Conservation (phyloP, 2,797 vertebrate genomes). For the Poeciliopsis turneri region DNA sequence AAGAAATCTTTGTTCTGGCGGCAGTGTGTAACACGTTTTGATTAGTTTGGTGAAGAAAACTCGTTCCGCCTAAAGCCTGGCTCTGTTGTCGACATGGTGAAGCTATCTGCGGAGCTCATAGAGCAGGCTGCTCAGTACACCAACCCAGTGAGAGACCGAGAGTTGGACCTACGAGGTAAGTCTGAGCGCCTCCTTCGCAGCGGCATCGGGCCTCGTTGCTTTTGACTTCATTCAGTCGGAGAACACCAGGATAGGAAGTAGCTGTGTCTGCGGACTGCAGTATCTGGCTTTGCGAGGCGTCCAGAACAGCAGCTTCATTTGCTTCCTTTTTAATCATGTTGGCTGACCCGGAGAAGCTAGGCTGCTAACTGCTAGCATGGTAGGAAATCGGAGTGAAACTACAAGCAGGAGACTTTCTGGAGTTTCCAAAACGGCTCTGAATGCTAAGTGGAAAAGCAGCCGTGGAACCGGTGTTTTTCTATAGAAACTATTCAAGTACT, state of each 20-base stretch:
- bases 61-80: background rate
- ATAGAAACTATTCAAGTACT: background rate
- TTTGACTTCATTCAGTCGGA: background rate
- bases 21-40: background rate
- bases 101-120: conserved; percentile 91
- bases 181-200: background rate
- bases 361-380: background rate
- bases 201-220: background rate
- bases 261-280: too few species aligned
- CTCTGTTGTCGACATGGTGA: conserved; percentile 83
- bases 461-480: background rate
- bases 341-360: background rate
- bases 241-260: background rate
- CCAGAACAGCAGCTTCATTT: background rate
- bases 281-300: background rate
- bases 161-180: conserved; percentile 90
- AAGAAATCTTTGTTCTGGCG: conserved; percentile 21
- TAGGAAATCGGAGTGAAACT: background rate
- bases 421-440: background rate
- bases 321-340: background rate
- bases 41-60: background rate
- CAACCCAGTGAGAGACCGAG: conserved; percentile 91
- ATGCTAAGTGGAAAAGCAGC: background rate
- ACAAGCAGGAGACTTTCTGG: background rate
- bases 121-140: conserved; percentile 96